Evolutionary conservation across 2,888 invertebrate genomes (phyloP).

Genomic region (Aphodius granarius): DNA sequence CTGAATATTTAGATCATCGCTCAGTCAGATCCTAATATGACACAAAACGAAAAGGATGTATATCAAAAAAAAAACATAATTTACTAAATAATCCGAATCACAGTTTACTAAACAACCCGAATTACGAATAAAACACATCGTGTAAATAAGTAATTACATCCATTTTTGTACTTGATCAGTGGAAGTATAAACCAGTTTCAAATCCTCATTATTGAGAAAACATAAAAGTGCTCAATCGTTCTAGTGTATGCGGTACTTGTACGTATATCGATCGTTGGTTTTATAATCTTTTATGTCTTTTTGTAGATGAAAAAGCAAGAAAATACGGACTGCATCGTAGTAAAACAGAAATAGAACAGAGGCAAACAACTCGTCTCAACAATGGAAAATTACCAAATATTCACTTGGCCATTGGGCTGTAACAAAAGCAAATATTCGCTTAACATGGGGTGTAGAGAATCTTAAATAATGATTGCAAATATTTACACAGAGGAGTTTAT

Average conservation of each 20-base stretch:
- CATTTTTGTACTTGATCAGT: not conserved
- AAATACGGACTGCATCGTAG: too few relatives aligned
- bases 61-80: too few relatives aligned
- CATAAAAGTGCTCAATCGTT: not conserved
- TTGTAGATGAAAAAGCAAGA: not conserved
- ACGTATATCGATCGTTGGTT: not conserved
- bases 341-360: not conserved
- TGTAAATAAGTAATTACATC: too few relatives aligned
- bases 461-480: not conserved
- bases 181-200: not conserved
- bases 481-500: not conserved
- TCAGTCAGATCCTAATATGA: not conserved
- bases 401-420: not conserved
- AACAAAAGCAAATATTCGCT: not conserved
- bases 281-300: not conserved
- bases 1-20: not conserved
- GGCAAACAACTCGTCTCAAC: not conserved
- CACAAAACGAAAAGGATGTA: too few relatives aligned
- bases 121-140: too few relatives aligned
- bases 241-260: not conserved
- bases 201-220: not conserved
- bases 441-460: not conserved
- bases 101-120: too few relatives aligned
- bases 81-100: too few relatives aligned
- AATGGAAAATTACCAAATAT: not conserved